These are phyloP conservation scores for Strigamia transsilvanica DNA, from an alignment of 2,888 invertebrate species.

Conservation along the genomic window DNA sequence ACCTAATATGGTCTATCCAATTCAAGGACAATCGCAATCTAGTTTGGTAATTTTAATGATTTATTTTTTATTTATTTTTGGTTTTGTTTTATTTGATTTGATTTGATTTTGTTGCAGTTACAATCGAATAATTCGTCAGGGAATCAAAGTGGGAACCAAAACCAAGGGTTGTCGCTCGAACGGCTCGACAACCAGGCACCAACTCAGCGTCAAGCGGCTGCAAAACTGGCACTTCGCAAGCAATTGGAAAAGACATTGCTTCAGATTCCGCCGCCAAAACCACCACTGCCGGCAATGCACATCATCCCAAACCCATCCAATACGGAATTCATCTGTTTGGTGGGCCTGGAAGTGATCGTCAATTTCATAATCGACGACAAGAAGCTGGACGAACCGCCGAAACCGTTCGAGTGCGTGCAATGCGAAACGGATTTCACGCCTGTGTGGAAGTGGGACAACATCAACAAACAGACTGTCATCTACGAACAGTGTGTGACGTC, in stretches of 20 bases:
- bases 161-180: conserved; percentile 54
- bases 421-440: conserved; percentile 99
- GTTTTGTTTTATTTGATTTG: background rate
- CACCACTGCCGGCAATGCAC: conserved; percentile 98
- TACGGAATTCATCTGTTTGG: conserved; percentile 94
- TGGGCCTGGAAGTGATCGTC: conserved; percentile 95
- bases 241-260: conserved; percentile 94
- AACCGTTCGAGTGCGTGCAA: conserved; percentile 94
- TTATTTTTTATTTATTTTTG: too few species aligned
- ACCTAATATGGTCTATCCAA: conserved; percentile 61
- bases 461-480: conserved; percentile 75
- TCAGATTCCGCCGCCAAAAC: conserved; percentile 96
- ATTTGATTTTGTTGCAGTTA: conserved; percentile 42
- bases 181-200: conserved; percentile 77
- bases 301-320: conserved; percentile 99
- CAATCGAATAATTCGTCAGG: conserved; percentile 52
- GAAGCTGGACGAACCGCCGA: conserved; percentile 71
- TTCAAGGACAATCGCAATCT: conserved; percentile 58
- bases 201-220: conserved; percentile 97
- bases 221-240: conserved; percentile 93
- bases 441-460: conserved; percentile 98
- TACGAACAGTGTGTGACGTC: conserved; percentile 98
- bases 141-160: conserved; percentile 51
- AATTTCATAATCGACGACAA: conserved; percentile 84
- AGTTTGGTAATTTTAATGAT: too few species aligned